Evolutionary conservation across 1,140 invertebrate genomes (phyloP).

Genomic region (Drosophila sp.): DNA sequence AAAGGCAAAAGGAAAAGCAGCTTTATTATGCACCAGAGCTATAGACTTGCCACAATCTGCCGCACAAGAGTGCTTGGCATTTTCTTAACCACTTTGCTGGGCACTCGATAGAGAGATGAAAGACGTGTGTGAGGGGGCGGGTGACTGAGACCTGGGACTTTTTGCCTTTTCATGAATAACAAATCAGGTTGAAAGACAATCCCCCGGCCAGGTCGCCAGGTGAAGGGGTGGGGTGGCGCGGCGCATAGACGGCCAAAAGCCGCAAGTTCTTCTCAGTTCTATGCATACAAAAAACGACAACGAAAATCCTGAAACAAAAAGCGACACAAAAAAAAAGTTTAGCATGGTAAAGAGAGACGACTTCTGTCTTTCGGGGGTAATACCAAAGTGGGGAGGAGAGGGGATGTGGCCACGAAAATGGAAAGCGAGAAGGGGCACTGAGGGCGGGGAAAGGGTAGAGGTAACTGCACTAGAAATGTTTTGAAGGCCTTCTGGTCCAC

Average conservation of each 20-base stretch:
- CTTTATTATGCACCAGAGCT: conserved; percentile 71
- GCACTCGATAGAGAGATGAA: conserved; percentile 36
- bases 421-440: not conserved
- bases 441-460: not conserved
- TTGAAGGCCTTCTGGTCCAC: conserved; percentile 66
- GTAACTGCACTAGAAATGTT: conserved; percentile 47
- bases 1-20: conserved; percentile 42
- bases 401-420: not conserved
- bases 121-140: not conserved
- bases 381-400: not conserved
- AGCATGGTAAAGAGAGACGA: conserved; percentile 44
- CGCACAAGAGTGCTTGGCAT: conserved; percentile 70
- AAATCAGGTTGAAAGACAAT: conserved; percentile 81
- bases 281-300: conserved; percentile 64
- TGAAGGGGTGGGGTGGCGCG: not conserved
- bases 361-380: not conserved
- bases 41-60: conserved; percentile 41
- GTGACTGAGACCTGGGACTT: not conserved
- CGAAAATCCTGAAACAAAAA: conserved; percentile 74
- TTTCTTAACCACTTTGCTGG: conserved; percentile 75
- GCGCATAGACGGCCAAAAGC: conserved; percentile 68
- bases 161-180: conserved; percentile 77
- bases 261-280: conserved; percentile 64
- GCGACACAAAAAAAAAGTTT: conserved; percentile 60
- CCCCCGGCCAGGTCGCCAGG: conserved; percentile 29